These are phyloP conservation scores for Uromys caudimaculatus DNA, from an alignment of 2,797 vertebrate species.

Conservation along the genomic window DNA sequence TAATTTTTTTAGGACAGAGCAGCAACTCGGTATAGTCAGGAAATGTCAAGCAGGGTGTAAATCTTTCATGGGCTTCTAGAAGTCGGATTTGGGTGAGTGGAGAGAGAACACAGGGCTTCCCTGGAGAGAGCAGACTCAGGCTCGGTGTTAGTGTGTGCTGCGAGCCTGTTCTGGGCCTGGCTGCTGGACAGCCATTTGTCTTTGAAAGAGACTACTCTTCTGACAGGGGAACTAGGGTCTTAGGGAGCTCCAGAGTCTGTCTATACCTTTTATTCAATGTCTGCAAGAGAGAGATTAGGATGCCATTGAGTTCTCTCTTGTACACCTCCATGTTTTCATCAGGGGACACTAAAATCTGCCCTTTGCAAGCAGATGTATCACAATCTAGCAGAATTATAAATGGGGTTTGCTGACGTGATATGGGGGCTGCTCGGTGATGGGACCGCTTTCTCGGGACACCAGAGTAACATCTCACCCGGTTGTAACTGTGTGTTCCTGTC, in stretches of 20 bases:
- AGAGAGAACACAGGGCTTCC: conserved; percentile 2
- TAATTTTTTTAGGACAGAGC: conserved; percentile 71
- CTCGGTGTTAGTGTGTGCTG: neutral
- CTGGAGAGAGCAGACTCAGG: neutral
- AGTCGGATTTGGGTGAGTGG: neutral
- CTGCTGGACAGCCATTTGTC: neutral
- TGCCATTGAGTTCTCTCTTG: conserved; percentile 59
- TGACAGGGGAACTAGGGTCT: conserved; percentile 9
- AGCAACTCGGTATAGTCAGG: conserved; percentile 57
- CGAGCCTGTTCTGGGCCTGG: neutral
- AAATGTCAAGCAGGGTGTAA: conserved; percentile 10
- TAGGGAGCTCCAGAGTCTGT: conserved; percentile 45
- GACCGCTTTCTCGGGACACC: conserved; percentile 45
- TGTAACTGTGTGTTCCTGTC: conserved; percentile 64
- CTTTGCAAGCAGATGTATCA: conserved; percentile 64
- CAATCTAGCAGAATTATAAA: conserved; percentile 68
- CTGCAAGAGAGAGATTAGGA: conserved; percentile 43
- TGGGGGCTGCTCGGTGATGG: conserved; percentile 63
- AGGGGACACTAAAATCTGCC: conserved; percentile 55
- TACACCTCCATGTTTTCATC: conserved; percentile 55
- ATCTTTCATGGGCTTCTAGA: conserved; percentile 22
- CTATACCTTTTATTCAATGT: conserved; percentile 61
- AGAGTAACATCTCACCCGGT: conserved; percentile 72
- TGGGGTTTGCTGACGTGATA: conserved; percentile 58
- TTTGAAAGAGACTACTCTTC: neutral